phyloP scores from a whole-genome alignment of 2,797 vertebrate species.

The Ceryle rudis region DNA sequence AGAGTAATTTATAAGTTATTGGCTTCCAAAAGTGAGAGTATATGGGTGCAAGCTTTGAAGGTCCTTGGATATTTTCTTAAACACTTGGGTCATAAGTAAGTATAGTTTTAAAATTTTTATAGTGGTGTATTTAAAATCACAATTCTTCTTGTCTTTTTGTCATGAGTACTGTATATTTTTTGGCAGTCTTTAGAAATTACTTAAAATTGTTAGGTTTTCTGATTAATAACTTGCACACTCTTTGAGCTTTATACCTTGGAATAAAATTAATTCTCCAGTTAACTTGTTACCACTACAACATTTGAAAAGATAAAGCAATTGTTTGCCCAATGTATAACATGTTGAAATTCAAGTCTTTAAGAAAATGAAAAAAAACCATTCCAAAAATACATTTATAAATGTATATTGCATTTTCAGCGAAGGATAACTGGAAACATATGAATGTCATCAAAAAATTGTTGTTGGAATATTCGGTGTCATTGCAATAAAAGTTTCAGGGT shows the following conservation, averaged over 20 bases:
- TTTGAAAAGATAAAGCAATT: not conserved
- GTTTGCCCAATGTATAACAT: not conserved
- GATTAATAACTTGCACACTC: not conserved
- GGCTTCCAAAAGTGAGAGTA: conserved; percentile 95
- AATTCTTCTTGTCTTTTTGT: not conserved
- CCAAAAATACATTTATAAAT: not conserved
- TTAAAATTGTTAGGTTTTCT: not conserved
- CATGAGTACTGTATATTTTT: not conserved
- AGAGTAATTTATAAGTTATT: conserved; percentile 97
- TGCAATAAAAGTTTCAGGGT: not conserved
- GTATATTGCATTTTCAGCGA: not conserved
- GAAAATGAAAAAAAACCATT: not conserved
- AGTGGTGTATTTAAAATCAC: not conserved
- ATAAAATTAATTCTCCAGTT: not conserved
- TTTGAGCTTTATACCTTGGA: not conserved
- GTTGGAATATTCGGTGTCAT: not conserved
- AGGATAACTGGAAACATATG: not conserved
- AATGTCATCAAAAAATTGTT: not conserved
- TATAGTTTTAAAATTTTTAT: conserved; percentile 22
- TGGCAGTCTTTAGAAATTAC: not conserved
- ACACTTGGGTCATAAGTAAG: conserved; percentile 98
- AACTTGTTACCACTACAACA: not conserved
- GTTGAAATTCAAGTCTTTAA: not conserved
- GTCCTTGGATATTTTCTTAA: conserved; percentile 97
- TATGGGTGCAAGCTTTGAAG: conserved; percentile 97